Base-by-base conservation (phyloP, 2,888 invertebrate species). In the Campoplex capitator region DNA sequence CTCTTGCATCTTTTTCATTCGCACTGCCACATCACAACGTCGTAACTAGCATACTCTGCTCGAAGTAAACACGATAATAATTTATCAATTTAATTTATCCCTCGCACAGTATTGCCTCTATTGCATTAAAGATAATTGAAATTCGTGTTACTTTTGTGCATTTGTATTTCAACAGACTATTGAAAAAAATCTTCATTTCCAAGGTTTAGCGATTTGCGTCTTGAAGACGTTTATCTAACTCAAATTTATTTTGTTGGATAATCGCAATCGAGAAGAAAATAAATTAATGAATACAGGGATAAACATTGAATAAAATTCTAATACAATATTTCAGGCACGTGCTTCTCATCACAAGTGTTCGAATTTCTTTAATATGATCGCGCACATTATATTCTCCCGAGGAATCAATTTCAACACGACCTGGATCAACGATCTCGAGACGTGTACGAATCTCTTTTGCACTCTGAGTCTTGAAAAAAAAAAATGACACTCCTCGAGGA, bases 401-500 rank as follows among this genome's bases (percentile, higher is more conserved):
- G 54, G 65, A 77, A 83, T 62, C 83, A 77, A 74, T 65, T 83
- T 71, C 38, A 83, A 23, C 48, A 35, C 51, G 71, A 83, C 83
- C 70, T 83, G 51, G 77, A 71, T 71, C 77, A 54, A 83, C 77
- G 62, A 45, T 56, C 56, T n/a, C 28, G 45, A 80, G 77, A 83
- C 76, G 51, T 28, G 77, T 65, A 62, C 62, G 62, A 38, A 35
- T 65, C 38, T 48, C 51, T 45, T 38, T 62, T 42, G 77, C 28
- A 58, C 38, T 28, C 54, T 23, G 42, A 42, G 23, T 23, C 23
- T 23, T 23, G 6, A 38, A 74, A 65, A 68, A 77, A 71, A 77
- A 65, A 82, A 79, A 87, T 80, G 83, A 77, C 75, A 51, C 48
- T 82, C 71, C 78, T 78, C 87, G 84, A 65, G 83, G 84, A 86